phyloP scores from a whole-genome alignment of 1,140 invertebrate genomes.

The Ostrea denselamellosa region DNA sequence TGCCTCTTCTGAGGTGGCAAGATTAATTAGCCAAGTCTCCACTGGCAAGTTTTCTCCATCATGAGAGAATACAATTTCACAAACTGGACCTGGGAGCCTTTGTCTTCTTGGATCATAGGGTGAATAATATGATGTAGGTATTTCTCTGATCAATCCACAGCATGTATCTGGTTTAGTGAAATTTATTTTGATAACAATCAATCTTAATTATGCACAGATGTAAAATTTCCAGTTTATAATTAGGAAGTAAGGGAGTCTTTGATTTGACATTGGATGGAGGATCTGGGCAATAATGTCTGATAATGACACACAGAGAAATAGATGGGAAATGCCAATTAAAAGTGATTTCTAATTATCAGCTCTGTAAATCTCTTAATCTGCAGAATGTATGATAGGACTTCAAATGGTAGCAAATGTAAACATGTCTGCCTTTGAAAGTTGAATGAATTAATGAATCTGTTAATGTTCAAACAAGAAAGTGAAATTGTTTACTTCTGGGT shows the following conservation, averaged over 20 bases:
- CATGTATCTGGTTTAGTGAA: constrained; percentile 29
- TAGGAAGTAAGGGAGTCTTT: constrained; percentile 5
- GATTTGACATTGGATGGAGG: constrained; percentile 23
- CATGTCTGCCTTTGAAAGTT: constrained; percentile 37
- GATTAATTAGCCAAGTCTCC: constrained; percentile 37
- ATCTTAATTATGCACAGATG: constrained; percentile 37
- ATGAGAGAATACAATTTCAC: constrained; percentile 23
- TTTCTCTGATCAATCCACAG: constrained; percentile 11
- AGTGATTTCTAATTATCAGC: constrained; percentile 35
- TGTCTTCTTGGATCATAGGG: constrained; percentile 24
- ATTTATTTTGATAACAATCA: constrained; percentile 42
- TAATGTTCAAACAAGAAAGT: constrained; percentile 36
- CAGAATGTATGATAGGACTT: constrained; percentile 18
- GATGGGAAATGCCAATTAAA: constrained; percentile 46
- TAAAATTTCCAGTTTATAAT: constrained; percentile 44
- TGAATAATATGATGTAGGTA: constrained; percentile 27
- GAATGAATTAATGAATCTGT: constrained; percentile 40
- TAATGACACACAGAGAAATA: constrained; percentile 40
- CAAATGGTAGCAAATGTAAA: constrained; percentile 29
- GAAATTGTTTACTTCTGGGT: constrained; percentile 37
- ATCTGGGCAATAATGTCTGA: constrained; percentile 28
- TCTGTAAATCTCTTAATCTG: constrained; percentile 39
- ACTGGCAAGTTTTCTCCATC: constrained; percentile 14
- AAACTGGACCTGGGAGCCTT: background rate
- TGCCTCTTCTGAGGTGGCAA: constrained; percentile 20